These are phyloP conservation scores for Campylorhamphus procurvoides DNA, from an alignment of 2,113 vertebrate genomes.

Conservation along the genomic window DNA sequence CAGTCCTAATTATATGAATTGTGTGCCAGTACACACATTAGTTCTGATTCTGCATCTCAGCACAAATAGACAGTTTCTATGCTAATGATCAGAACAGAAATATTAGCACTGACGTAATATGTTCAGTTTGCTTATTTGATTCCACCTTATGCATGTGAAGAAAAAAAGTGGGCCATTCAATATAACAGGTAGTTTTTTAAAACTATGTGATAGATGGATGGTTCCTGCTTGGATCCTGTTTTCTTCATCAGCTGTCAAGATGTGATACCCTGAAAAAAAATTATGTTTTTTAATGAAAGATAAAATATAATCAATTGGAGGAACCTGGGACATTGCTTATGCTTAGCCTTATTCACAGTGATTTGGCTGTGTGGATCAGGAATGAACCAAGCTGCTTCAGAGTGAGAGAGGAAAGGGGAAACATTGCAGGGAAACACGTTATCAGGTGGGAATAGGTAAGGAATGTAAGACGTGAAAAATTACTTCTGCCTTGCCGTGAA, in stretches of 20 bases:
- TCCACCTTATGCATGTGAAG: neutral
- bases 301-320: neutral
- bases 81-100: neutral
- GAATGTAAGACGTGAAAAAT: neutral
- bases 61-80: neutral
- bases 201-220: neutral
- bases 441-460: neutral
- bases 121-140: neutral
- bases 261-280: neutral
- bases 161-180: neutral
- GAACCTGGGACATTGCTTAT: neutral
- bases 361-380: neutral
- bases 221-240: neutral
- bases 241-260: neutral
- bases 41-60: neutral
- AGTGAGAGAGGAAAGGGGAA: neutral
- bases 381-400: neutral
- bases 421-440: neutral
- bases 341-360: neutral
- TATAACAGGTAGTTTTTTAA: neutral
- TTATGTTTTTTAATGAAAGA: neutral
- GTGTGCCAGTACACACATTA: neutral
- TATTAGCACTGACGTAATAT: neutral
- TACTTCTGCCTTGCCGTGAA: neutral
- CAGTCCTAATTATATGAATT: neutral